A percentile compares a stretch with the other conserved stretches of the same genome.
phyloP scores from a whole-genome alignment of 2,113 vertebrate genomes.

The Myxocyprinus asiaticus region DNA sequence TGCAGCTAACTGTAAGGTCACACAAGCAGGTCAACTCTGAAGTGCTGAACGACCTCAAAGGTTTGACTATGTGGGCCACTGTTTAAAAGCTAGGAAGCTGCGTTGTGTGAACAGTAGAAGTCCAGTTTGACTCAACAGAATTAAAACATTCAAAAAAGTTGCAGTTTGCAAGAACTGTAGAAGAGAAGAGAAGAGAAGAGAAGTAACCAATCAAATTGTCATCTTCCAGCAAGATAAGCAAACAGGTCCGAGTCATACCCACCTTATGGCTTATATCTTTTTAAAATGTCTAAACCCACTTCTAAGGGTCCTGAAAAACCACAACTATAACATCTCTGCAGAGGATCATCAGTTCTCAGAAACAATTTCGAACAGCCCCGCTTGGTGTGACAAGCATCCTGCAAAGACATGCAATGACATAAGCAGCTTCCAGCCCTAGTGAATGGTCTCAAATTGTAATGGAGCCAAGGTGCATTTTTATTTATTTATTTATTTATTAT shows the following conservation, averaged over 20 bases:
- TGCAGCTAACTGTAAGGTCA: not conserved
- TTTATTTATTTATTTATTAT: no score
- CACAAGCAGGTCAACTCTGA: conserved; percentile 11
- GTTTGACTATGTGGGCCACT: conserved; percentile 6
- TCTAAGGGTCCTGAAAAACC: not conserved
- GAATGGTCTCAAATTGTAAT: no score
- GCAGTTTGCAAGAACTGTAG: no score
- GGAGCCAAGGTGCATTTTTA: no score
- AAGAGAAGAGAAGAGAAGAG: no score
- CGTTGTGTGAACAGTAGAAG: not conserved
- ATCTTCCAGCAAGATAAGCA: no score
- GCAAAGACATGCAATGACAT: not conserved
- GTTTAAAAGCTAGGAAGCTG: conserved; percentile 8
- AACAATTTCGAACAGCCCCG: not conserved
- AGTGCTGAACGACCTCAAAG: not conserved
- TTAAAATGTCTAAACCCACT: no score
- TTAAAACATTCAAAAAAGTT: not conserved
- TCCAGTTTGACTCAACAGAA: conserved; percentile 29
- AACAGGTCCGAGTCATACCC: no score
- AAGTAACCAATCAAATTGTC: no score
- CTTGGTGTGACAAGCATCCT: not conserved
- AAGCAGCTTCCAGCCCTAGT: no score
- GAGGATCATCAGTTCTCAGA: conserved; percentile 7
- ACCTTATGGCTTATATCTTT: no score
- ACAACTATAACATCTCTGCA: not conserved